Evolutionary conservation across 2,797 vertebrate genomes (phyloP).

Genomic region (Threskiornis aethiopicus): DNA sequence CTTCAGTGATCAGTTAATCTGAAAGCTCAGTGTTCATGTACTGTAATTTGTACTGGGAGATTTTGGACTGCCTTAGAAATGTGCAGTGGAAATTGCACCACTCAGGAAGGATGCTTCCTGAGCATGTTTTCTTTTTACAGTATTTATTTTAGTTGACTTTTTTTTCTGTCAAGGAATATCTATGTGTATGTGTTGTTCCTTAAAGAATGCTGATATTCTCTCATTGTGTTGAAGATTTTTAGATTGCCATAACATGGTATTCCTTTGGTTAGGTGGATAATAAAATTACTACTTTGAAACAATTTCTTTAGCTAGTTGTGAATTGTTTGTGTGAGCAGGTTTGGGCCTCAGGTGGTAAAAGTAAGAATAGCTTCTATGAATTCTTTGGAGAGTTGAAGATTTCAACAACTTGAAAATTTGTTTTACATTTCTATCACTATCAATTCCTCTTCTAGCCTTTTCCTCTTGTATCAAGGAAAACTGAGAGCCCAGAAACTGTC

Average conservation of each 20-base stretch:
- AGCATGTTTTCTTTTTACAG: neutral
- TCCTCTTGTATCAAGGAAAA: neutral
- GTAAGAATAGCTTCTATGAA: neutral
- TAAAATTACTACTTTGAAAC: neutral
- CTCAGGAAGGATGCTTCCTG: neutral
- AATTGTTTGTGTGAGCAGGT: neutral
- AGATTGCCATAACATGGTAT: neutral
- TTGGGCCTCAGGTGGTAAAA: neutral
- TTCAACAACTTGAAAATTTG: neutral
- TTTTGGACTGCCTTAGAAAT: neutral
- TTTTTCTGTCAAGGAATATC: neutral
- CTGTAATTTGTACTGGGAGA: neutral
- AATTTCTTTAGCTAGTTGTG: neutral
- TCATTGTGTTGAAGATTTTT: neutral
- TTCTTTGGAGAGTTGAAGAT: neutral
- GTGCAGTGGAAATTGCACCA: neutral
- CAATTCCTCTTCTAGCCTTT: neutral
- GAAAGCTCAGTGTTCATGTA: neutral
- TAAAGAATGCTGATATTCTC: neutral
- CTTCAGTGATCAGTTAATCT: neutral
- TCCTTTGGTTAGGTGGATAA: neutral
- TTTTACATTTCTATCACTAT: neutral
- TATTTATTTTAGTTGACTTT: neutral
- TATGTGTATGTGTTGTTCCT: neutral
- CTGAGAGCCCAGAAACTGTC: neutral